Percentiles rank a stretch among this genome's conserved stretches.
Evolutionary conservation across 2,888 invertebrate genomes (phyloP).

Genomic region (Nomada lathburiana): DNA sequence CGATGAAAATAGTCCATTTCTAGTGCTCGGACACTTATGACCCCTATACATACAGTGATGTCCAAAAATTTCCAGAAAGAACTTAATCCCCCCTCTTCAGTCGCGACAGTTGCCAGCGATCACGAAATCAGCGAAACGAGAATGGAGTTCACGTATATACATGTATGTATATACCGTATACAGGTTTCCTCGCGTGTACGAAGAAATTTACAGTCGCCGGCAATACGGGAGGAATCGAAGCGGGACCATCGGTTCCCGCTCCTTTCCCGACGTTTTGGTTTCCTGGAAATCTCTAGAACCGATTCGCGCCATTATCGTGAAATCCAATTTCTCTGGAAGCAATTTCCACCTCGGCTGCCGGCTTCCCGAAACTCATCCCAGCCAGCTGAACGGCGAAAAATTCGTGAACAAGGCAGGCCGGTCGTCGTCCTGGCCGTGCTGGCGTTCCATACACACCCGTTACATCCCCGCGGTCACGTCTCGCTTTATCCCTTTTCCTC

Average conservation of each 20-base stretch:
- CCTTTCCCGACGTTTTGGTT: slow-evolving; percentile 47
- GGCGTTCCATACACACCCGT: slow-evolving; percentile 64
- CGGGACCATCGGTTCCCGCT: slow-evolving; percentile 24
- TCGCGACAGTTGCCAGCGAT: not conserved
- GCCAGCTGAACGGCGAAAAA: slow-evolving; percentile 50
- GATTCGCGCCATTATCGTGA: slow-evolving; percentile 64
- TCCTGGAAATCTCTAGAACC: slow-evolving; percentile 59
- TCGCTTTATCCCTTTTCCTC: slow-evolving; percentile 56
- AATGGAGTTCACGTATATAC: not conserved
- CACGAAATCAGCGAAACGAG: slow-evolving; percentile 11
- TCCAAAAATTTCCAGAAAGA: not conserved
- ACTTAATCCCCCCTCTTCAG: not conserved
- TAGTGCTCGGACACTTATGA: not conserved
- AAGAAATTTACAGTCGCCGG: slow-evolving; percentile 50
- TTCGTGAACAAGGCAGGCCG: slow-evolving; percentile 49
- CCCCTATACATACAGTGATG: not conserved
- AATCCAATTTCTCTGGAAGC: slow-evolving; percentile 66
- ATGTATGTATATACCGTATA: not conserved
- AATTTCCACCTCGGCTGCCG: slow-evolving; percentile 61
- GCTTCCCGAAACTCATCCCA: slow-evolving; percentile 56
- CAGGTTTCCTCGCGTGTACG: slow-evolving; percentile 30
- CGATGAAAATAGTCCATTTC: too few species aligned
- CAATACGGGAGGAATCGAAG: slow-evolving; percentile 48
- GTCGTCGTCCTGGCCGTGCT: slow-evolving; percentile 34
- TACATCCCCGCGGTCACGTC: slow-evolving; percentile 61